These are phyloP conservation scores for Bradypodion ventrale DNA, from an alignment of 2,797 vertebrate species.

Conservation along the genomic window DNA sequence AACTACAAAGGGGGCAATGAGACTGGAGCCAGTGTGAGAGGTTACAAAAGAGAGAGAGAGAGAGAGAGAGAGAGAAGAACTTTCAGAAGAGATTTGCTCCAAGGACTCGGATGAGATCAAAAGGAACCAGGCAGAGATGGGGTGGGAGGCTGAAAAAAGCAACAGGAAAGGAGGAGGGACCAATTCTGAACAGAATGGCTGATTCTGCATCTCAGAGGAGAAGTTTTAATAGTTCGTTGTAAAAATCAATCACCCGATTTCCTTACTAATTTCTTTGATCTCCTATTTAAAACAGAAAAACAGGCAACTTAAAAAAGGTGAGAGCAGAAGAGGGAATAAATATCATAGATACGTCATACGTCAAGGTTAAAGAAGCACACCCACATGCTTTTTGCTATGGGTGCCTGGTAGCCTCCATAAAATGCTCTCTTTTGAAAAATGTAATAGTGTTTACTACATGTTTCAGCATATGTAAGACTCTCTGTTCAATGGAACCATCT, in stretches of 20 bases:
- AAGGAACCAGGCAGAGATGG: slow-evolving; percentile 19
- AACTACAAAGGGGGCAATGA: slow-evolving; percentile 17
- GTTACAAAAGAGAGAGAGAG: slow-evolving; percentile 21
- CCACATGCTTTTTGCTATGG: not conserved
- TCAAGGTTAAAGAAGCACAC: not conserved
- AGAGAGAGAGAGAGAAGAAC: too few relatives aligned
- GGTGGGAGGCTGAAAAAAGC: not conserved
- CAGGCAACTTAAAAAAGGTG: not conserved
- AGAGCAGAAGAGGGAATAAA: not conserved
- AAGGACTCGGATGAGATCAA: slow-evolving; percentile 28
- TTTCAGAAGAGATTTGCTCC: slow-evolving; percentile 21
- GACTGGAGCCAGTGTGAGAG: not conserved
- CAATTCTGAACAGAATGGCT: slow-evolving; percentile 1
- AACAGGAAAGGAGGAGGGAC: not conserved
- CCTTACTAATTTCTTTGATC: not conserved
- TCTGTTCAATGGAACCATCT: too few relatives aligned
- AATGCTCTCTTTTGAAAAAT: not conserved
- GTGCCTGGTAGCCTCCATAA: not conserved
- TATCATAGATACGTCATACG: not conserved
- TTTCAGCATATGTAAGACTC: too few relatives aligned
- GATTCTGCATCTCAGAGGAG: slow-evolving; percentile 22
- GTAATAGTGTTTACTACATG: too few relatives aligned
- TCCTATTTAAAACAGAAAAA: too few relatives aligned
- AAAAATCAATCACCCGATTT: not conserved
- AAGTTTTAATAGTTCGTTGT: not conserved